Evolutionary conservation across 2,888 invertebrate genomes (phyloP).

Genomic region (Ernsta delagoae): DNA sequence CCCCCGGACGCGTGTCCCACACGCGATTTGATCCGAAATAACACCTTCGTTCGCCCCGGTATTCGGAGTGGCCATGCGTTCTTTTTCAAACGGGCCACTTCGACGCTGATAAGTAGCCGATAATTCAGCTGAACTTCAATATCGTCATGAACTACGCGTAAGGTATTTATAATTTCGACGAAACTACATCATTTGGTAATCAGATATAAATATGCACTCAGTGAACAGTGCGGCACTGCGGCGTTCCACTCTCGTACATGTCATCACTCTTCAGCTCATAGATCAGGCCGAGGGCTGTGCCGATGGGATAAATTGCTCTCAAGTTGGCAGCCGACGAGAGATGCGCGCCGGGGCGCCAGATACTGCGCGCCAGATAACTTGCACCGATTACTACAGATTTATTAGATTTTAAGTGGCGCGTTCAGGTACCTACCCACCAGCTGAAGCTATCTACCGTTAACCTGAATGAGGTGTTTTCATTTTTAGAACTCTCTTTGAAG

Average conservation of each 20-base stretch:
- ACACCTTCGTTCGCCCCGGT: slow-evolving; percentile 19
- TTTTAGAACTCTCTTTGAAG: slow-evolving; percentile 9
- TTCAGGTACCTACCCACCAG: slow-evolving; percentile 18
- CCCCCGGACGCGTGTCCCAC: slow-evolving; percentile 14
- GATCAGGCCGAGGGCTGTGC: slow-evolving; percentile 62
- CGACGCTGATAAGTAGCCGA: not conserved
- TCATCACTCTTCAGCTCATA: slow-evolving; percentile 71
- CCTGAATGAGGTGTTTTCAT: not conserved
- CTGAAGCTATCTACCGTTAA: not conserved
- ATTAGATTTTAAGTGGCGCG: slow-evolving; percentile 58
- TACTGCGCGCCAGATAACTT: slow-evolving; percentile 49
- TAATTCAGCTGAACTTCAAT: slow-evolving; percentile 7
- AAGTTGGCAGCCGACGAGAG: slow-evolving; percentile 66
- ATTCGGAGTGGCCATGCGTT: slow-evolving; percentile 24
- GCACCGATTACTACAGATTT: slow-evolving; percentile 62
- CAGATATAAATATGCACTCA: slow-evolving; percentile 46
- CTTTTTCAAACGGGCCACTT: slow-evolving; percentile 26
- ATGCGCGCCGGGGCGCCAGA: slow-evolving; percentile 56
- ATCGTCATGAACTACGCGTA: slow-evolving; percentile 15
- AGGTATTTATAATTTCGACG: slow-evolving; percentile 38
- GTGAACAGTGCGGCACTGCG: slow-evolving; percentile 36
- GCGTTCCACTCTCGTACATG: slow-evolving; percentile 51
- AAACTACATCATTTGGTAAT: slow-evolving; percentile 42
- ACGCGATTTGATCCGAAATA: slow-evolving; percentile 38
- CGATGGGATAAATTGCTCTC: slow-evolving; percentile 71